phyloP scores from a whole-genome alignment of 2,888 invertebrate genomes.

The Diarsia rubi region DNA sequence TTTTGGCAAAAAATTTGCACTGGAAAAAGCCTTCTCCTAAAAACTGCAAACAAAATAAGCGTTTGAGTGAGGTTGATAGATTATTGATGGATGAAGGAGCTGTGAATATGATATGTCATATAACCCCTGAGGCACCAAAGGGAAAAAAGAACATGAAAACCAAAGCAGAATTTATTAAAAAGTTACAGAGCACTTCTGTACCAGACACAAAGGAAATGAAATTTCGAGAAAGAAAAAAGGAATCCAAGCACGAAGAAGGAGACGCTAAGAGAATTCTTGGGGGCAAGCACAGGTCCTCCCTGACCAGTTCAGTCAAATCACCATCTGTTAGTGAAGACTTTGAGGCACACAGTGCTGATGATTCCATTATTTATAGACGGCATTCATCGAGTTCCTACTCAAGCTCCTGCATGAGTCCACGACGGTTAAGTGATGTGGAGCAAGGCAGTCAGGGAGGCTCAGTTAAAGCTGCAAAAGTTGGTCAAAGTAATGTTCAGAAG shows the following conservation, averaged over 20 bases:
- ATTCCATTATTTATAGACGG: constrained; percentile 95
- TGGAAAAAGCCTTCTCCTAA: constrained; percentile 88
- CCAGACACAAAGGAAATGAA: constrained; percentile 86
- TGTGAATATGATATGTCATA: constrained; percentile 95
- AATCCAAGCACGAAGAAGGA: constrained; percentile 80
- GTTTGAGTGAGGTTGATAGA: constrained; percentile 93
- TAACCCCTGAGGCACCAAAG: constrained; percentile 91
- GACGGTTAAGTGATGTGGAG: constrained; percentile 91
- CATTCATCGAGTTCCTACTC: constrained; percentile 96
- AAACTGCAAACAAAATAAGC: constrained; percentile 89
- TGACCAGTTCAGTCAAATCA: constrained; percentile 86
- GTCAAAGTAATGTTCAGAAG: constrained; percentile 56
- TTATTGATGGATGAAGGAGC: constrained; percentile 96
- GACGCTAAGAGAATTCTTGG: constrained; percentile 82
- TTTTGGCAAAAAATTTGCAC: constrained; percentile 78
- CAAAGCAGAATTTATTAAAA: constrained; percentile 92
- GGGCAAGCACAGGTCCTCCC: constrained; percentile 82
- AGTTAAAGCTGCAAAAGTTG: constrained; percentile 65
- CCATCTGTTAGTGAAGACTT: constrained; percentile 92
- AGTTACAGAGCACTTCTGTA: constrained; percentile 88
- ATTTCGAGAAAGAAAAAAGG: constrained; percentile 89
- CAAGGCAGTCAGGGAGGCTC: constrained; percentile 68
- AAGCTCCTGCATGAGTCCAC: constrained; percentile 92
- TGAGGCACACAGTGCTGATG: constrained; percentile 92
- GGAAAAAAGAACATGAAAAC: constrained; percentile 88